Evolutionary conservation across 1,140 invertebrate genomes (phyloP), one percentile per base, ranked within the genome.

Genomic region (Proales similis): DNA sequence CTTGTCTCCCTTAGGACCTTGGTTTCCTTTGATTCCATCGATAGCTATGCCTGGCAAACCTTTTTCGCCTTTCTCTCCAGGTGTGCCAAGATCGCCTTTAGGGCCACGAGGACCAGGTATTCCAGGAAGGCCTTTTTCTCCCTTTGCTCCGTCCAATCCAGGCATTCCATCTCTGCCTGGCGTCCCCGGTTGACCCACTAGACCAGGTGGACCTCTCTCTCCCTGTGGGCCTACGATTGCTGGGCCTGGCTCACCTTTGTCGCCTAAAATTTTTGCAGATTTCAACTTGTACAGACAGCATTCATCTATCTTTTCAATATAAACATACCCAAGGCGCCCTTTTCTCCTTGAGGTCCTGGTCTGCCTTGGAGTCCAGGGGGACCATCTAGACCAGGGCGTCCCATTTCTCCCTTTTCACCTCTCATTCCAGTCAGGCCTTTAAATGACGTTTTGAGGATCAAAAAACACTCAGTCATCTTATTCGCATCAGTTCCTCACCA

Each of bases 151-250:
- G 42, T 20, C 2, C 5, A 7, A 4, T 19, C 63, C 49, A 14
- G 24, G 14, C 9, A 17, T 2, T 26, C 47, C 48, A 57, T 11
- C n/a, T 33, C 20, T 5, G 17, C 46, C 2, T 48, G 17, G 2
- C 9, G 14, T 62, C 27, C 7, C 51, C 26, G 1, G 1, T 3
- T 19, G 22, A 47, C 68, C 69, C 66, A 38, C 14, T 27, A 67
- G 65, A 63, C 53, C 61, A 46, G 12, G 3, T 36, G 11, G 11
- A 36, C 33, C 33, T 36, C 33, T 36, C n/a, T 11, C 11, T 36
- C 33, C 33, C 11, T 11, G 33, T 11, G 33, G 11, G 11, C 11
- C 33, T 11, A 11, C 33, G n/a, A n/a, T n/a, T 36, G 33, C 33
- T 36, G 33, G 33, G n/a, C 33, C n/a, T n/a, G n/a, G n/a, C n/a